These are phyloP conservation scores for Zonotrichia leucophrys DNA, from an alignment of 2,113 vertebrate species.

Conservation along the genomic window DNA sequence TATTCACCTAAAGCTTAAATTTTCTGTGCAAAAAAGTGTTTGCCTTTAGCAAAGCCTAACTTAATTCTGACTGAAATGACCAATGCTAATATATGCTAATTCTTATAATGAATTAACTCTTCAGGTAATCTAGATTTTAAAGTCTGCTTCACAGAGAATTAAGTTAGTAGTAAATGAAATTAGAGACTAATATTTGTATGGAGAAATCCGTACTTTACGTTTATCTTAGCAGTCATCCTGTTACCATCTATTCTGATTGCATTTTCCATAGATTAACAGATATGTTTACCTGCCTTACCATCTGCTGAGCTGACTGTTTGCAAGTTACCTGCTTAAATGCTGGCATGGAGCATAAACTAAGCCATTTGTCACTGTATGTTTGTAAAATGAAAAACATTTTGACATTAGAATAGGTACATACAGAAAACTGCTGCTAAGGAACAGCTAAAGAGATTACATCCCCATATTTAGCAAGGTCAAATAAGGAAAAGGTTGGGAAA, in stretches of 20 bases:
- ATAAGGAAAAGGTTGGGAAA: neutral
- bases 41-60: neutral
- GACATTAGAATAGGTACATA: neutral
- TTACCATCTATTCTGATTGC: neutral
- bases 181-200: neutral
- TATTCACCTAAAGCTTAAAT: neutral
- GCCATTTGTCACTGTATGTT: neutral
- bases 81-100: neutral
- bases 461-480: neutral
- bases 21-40: neutral
- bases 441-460: neutral
- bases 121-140: neutral
- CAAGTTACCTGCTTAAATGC: conserved; percentile 23
- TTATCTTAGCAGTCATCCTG: neutral
- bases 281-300: neutral
- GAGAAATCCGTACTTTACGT: neutral
- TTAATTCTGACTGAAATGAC: neutral
- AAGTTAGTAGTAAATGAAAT: neutral
- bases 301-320: neutral
- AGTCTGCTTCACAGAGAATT: neutral
- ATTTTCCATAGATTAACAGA: conserved; percentile 1
- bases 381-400: neutral
- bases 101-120: neutral
- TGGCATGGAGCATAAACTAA: neutral
- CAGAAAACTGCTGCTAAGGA: neutral